phyloP scores from a whole-genome alignment of 2,888 invertebrate genomes.

The Bruchidius siliquastri region DNA sequence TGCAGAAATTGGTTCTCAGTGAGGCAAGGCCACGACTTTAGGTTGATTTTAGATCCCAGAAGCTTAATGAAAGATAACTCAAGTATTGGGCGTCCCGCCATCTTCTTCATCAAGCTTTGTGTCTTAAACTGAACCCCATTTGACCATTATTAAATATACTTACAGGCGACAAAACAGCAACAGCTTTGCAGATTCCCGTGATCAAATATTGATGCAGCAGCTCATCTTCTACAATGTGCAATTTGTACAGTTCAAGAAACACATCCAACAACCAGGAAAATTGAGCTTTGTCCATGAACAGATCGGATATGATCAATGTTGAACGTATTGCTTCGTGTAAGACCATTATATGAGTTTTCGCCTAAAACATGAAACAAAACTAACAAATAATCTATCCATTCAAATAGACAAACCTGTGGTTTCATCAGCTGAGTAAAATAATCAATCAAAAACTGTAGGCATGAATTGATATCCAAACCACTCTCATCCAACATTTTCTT shows the following conservation, averaged over 20 bases:
- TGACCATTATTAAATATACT: no score
- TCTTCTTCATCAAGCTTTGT: no score
- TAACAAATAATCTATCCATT: background rate
- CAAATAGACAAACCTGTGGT: constrained; percentile 46
- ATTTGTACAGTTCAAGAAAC: constrained; percentile 60
- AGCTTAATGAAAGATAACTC: no score
- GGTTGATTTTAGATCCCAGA: no score
- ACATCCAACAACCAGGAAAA: constrained; percentile 76
- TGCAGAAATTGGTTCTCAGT: no score
- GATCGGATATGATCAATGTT: constrained; percentile 68
- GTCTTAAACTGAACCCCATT: no score
- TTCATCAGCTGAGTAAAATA: constrained; percentile 75
- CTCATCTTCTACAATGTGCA: constrained; percentile 71
- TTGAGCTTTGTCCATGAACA: constrained; percentile 70
- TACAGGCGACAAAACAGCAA: constrained; percentile 60
- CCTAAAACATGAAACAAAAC: constrained; percentile 35
- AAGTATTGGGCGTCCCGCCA: no score
- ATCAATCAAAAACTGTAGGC: constrained; percentile 87
- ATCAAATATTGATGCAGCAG: constrained; percentile 67
- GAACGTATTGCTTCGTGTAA: constrained; percentile 60
- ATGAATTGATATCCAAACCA: constrained; percentile 85
- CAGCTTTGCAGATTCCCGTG: constrained; percentile 63
- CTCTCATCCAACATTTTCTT: constrained; percentile 51
- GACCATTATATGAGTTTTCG: constrained; percentile 46
- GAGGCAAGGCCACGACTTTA: no score